phyloP scores from a whole-genome alignment of 2,797 vertebrate species.

The Cirrhinus mrigala region DNA sequence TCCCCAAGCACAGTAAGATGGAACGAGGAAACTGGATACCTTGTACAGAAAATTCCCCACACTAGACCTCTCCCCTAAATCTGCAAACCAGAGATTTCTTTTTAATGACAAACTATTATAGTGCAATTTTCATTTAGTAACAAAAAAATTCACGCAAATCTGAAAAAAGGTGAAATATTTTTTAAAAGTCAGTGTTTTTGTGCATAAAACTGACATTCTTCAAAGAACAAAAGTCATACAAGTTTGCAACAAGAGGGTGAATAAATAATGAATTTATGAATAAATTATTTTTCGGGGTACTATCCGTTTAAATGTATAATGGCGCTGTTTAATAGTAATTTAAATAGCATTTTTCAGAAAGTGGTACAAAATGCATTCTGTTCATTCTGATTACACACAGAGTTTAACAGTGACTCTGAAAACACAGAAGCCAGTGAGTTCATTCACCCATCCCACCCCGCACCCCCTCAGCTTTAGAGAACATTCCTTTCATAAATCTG shows the following conservation, averaged over 20 bases:
- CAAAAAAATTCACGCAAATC: background rate
- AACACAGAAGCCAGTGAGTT: constrained; percentile 63
- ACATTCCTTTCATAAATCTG: constrained; percentile 80
- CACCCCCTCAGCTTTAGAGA: constrained; percentile 65
- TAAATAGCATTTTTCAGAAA: background rate
- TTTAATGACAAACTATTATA: background rate
- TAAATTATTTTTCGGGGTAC: background rate
- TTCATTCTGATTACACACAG: background rate
- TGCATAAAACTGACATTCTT: background rate
- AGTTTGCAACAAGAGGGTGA: background rate
- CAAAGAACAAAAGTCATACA: background rate
- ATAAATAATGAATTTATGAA: background rate
- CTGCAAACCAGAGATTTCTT: constrained; percentile 75
- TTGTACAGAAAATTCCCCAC: constrained; percentile 78
- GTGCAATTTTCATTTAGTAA: background rate
- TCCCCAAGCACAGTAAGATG: constrained; percentile 68
- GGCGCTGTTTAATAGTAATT: background rate
- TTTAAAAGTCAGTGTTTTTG: background rate
- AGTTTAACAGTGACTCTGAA: constrained; percentile 49
- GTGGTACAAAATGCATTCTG: background rate
- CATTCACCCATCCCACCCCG: constrained; percentile 55
- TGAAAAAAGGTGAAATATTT: background rate
- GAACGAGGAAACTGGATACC: constrained; percentile 76
- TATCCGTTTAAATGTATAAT: background rate
- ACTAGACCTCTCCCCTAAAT: constrained; percentile 79